Base-by-base conservation (phyloP, 2,888 invertebrate genomes). In the Athalia cordata region DNA sequence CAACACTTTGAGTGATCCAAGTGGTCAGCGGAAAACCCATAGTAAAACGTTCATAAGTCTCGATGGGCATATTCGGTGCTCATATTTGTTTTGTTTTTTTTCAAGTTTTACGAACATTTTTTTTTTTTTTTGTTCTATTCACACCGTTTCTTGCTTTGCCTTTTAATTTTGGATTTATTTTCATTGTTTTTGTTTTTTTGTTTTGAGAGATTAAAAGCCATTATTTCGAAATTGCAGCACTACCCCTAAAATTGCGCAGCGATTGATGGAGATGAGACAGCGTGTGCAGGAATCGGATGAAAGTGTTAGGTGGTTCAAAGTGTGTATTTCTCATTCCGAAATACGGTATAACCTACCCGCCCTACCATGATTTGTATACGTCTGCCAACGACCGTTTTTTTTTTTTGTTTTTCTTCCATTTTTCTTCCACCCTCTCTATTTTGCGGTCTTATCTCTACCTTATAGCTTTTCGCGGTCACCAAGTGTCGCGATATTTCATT, bases 261-360 rank as follows among this genome's bases (percentile, higher is more conserved):
- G 45, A 59, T 59, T 72, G 3, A 68, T 68, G 64, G 64, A 43
- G 29, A 72, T 59, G 57, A 72, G 72, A 72, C 47, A 57, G 29
- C 29, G 70, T 55, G 72, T 72, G 72, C 47, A 57, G 59, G 13
- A 72, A 72, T 72, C 59, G 72, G 72, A 72, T 57, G 43, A 72
- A 59, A 59, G 72, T n/a, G 72, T 72, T 72, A 72, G 29, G 29
- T 29, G 2, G 6, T 3, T 59, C 45, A 5, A 52, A 68, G 15
- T 52, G 55, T 55, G 52, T 43, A 7, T 9, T 68, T 52, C 55
- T 15, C 29, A 55, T 55, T 49, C 15, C 15, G 57, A 59, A 8
- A 43, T 68, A 0, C 5, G 29, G 13, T 47, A 29, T 47, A 29
- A 43, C 13, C 7, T 11, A 59, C 47, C 8, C 72, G 13, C 5